Evolutionary conservation across 2,888 invertebrate genomes (phyloP), one percentile per base, ranked within the genome.

Genomic region (Mermis nigrescens): DNA sequence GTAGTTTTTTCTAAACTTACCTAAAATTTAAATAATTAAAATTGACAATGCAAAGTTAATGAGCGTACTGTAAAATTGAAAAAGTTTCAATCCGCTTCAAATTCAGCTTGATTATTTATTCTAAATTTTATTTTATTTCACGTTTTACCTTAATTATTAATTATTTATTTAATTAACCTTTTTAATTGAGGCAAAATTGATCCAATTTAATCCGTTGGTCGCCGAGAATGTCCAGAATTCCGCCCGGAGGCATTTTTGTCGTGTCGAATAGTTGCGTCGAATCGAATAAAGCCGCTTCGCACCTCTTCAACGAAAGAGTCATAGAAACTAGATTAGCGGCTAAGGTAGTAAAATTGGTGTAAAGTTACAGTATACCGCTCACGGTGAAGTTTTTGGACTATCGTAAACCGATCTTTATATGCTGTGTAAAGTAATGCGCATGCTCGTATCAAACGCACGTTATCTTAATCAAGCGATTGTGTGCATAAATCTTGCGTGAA

Each of bases 321-420:
- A 84, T 86, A 45, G 95, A 98, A 77, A 95, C 95, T 70, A 81
- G 89, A 58, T 74, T 94, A 28, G 90, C 87, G n/a, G 83, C 85
- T 62, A 82, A 86, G 82, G 82, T 88, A 61, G 59, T n/a, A n/a
- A n/a, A n/a, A n/a, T n/a, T n/a, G n/a, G n/a, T 61, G 28, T 54
- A 24, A 1, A 38, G 22, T 3, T 15, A 38, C 12, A 38, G 38
- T n/a, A n/a, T n/a, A n/a, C n/a, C n/a, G n/a, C n/a, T n/a, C n/a
- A n/a, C n/a, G n/a, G n/a, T n/a, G n/a, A 52, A 15, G 31, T 15
- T 27, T 60, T 52, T 26, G 24, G 4, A 62, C n/a, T n/a, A n/a
- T n/a, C n/a, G n/a, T n/a, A n/a, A n/a, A 45, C n/a, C n/a, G 45
- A 45, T 15, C 45, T 45, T 15, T 15, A 45, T 45, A 45, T 45